phyloP scores from a whole-genome alignment of 2,888 invertebrate species.

The Rhagonycha fulva region DNA sequence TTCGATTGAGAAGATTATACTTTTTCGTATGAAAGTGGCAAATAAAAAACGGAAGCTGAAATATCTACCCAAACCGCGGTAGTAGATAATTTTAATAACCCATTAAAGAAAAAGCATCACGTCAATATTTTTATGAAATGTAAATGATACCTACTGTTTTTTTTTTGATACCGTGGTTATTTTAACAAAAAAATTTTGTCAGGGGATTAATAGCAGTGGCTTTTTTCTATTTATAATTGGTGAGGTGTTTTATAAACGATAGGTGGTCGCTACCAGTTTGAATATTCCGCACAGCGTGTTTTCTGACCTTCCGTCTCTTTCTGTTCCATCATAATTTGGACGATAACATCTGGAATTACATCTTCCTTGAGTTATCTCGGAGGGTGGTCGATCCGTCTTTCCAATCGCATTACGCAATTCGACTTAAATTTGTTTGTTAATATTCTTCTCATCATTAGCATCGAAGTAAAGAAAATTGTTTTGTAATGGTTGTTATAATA shows the following conservation, averaged over 20 bases:
- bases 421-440: conserved; percentile 10
- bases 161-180: background rate
- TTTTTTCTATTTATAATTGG: conserved; percentile 2
- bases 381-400: conserved; percentile 10
- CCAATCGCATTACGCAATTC: conserved; percentile 2
- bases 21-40: background rate
- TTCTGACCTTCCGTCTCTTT: conserved; percentile 4
- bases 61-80: background rate
- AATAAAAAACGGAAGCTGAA: background rate
- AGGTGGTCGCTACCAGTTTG: conserved; percentile 20
- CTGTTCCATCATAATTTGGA: background rate
- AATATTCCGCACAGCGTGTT: conserved; percentile 17
- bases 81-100: background rate
- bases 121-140: background rate
- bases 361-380: conserved; percentile 5
- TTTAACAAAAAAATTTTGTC: background rate
- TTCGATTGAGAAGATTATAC: background rate
- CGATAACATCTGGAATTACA: conserved; percentile 9
- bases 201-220: too few relatives aligned
- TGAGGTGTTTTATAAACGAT: conserved; percentile 14
- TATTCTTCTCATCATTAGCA: conserved; percentile 4
- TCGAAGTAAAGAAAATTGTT: background rate
- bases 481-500: background rate
- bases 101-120: background rate
- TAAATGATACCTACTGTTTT: background rate